Percentiles rank a stretch among this genome's conserved stretches.
These are phyloP conservation scores for Plestiodon gilberti DNA, from an alignment of 2,113 vertebrate genomes.

Conservation along the genomic window DNA sequence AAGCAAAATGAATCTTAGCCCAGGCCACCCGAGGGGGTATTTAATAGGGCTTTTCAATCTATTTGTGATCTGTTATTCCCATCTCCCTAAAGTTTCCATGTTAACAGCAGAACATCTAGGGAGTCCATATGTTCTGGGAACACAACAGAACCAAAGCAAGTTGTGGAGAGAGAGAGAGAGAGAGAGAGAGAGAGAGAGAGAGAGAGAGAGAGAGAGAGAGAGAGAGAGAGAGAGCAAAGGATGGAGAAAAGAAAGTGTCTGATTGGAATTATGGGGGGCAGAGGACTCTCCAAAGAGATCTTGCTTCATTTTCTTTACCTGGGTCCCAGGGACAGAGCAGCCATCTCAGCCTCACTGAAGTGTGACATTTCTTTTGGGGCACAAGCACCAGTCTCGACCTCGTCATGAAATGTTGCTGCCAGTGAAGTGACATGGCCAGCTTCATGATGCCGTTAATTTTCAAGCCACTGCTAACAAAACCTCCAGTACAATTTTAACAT, in stretches of 20 bases:
- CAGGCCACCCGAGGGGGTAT: slow-evolving; percentile 73
- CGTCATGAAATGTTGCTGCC: slow-evolving; percentile 83
- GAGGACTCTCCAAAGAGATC: slow-evolving; percentile 72
- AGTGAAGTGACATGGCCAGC: slow-evolving; percentile 72
- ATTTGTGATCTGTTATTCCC: slow-evolving; percentile 81
- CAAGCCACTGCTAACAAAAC: slow-evolving; percentile 75
- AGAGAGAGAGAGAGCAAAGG: slow-evolving; percentile 66
- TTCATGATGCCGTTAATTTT: slow-evolving; percentile 84
- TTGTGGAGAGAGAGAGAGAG: not conserved
- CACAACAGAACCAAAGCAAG: slow-evolving; percentile 78
- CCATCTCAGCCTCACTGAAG: slow-evolving; percentile 82
- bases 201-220: not conserved
- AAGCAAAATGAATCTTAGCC: slow-evolving; percentile 76
- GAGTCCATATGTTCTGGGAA: slow-evolving; percentile 85
- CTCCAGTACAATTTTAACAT: slow-evolving; percentile 71
- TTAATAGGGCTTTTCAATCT: slow-evolving; percentile 82
- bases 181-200: not conserved
- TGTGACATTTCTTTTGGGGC: slow-evolving; percentile 83
- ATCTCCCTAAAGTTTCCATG: slow-evolving; percentile 78
- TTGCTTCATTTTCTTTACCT: slow-evolving; percentile 81
- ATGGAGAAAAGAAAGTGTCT: slow-evolving; percentile 71
- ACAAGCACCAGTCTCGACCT: slow-evolving; percentile 81
- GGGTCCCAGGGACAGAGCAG: slow-evolving; percentile 78
- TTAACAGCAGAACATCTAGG: slow-evolving; percentile 74
- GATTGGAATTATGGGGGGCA: slow-evolving; percentile 74